Base-by-base conservation (phyloP, 2,113 vertebrate species). In the Oriolus oriolus region DNA sequence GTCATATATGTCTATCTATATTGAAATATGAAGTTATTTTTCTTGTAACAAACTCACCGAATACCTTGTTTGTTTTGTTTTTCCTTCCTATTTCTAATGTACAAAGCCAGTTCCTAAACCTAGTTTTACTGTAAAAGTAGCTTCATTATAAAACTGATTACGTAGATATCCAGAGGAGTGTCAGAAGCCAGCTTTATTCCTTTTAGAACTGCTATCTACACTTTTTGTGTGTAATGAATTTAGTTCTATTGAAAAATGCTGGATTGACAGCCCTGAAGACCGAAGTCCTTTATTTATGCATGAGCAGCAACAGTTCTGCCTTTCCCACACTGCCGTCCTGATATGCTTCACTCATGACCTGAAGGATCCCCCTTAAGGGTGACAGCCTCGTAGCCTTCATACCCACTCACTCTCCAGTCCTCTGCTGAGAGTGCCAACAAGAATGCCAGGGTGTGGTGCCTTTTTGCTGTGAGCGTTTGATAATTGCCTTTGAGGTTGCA, bases 211-310 rank as follows among this genome's bases (percentile, higher is more conserved):
- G 28, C 47, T 78, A 90, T 78, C 74, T 94, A 53, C 45, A 66
- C 84, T 88, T 92, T 76, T 80, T 61, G 28, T 90, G 49, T 89
- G 71, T 68, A 94, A 84, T 68, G 83, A 94, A 96, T 95, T 87
- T 97, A 81, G 61, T 87, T 94, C 92, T 94, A 89, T 92, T 95
- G 96, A 96, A 91, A 92, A 85, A 81, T 94, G 87, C 89, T 94
- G 71, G 95, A 96, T 91, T 97, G 96, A 97, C 96, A 97, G 95
- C 93, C 89, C 78, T 83, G 95, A 95, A 83, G 93, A 92, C 91
- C 30, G n/a, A 95, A 96, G 74, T 90, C 84, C 73, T 93, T 96
- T 96, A 65, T 97, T 95, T 96, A 96, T 97, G 96, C 96, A 94
- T 96, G 93, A 97, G 85, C 89, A 96, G 70, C 86, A 97, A 54